phyloP scores from a whole-genome alignment of 2,888 invertebrate species.

The Parnassius glacialis region DNA sequence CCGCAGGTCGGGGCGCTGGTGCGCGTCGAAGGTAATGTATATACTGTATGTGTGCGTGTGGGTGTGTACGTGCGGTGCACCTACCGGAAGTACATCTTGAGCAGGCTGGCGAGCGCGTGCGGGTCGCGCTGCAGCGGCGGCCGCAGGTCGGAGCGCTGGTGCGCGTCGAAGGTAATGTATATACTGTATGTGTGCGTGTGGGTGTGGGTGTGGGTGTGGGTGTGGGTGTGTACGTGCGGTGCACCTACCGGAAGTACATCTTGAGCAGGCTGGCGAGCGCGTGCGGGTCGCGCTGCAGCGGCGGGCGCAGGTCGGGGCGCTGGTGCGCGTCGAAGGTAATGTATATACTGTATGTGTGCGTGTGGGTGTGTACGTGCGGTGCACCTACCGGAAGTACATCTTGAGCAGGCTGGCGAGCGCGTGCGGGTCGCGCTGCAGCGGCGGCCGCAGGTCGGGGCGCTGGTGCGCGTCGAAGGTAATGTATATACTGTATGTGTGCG shows the following conservation, averaged over 20 bases:
- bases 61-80: background rate
- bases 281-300: constrained; percentile 95
- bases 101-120: constrained; percentile 92
- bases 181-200: no score
- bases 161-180: constrained; percentile 45
- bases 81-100: constrained; percentile 96
- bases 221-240: constrained; percentile 91
- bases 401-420: no score
- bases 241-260: constrained; percentile 83
- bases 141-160: constrained; percentile 86
- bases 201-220: no score
- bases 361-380: no score
- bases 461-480: no score
- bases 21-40: constrained; percentile 97
- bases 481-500: no score
- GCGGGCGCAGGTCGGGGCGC: constrained; percentile 83
- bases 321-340: constrained; percentile 75
- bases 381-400: no score
- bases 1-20: constrained; percentile 88
- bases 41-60: no score
- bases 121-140: constrained; percentile 92
- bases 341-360: no score
- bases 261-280: constrained; percentile 88
- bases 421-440: no score
- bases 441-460: no score